Evolutionary conservation across 2,113 vertebrate genomes (phyloP).

Genomic region (Rhinolophus ferrumequinum): DNA sequence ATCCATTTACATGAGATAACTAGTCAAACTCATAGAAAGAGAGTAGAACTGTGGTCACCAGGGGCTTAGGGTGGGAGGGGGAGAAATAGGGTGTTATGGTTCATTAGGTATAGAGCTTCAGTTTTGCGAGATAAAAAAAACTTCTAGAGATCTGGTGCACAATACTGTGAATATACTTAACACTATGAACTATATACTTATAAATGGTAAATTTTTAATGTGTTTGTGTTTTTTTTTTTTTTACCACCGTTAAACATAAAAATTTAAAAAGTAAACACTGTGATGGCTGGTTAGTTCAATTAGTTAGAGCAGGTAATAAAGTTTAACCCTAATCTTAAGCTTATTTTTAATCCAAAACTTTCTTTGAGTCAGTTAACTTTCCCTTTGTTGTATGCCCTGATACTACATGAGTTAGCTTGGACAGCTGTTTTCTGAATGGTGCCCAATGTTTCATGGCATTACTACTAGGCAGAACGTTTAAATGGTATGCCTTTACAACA

Average conservation of each 20-base stretch:
- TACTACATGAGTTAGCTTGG: neutral
- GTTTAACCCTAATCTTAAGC: neutral
- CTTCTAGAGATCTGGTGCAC: neutral
- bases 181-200: neutral
- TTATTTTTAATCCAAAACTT: neutral
- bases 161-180: neutral
- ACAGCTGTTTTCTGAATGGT: neutral
- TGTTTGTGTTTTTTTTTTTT: neutral
- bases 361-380: neutral
- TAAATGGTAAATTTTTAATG: neutral
- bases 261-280: neutral
- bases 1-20: neutral
- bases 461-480: neutral
- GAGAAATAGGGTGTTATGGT: neutral
- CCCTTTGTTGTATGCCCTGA: neutral
- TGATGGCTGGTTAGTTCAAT: neutral
- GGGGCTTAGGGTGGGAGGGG: rapidly evolving
- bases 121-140: neutral
- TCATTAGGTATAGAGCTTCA: neutral
- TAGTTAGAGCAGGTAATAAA: neutral
- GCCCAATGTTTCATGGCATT: neutral
- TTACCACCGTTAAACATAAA: neutral
- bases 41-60: neutral
- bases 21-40: neutral
- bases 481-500: neutral